Evolutionary conservation across 2,797 vertebrate genomes (phyloP).

Genomic region (Clarias pachynema): DNA sequence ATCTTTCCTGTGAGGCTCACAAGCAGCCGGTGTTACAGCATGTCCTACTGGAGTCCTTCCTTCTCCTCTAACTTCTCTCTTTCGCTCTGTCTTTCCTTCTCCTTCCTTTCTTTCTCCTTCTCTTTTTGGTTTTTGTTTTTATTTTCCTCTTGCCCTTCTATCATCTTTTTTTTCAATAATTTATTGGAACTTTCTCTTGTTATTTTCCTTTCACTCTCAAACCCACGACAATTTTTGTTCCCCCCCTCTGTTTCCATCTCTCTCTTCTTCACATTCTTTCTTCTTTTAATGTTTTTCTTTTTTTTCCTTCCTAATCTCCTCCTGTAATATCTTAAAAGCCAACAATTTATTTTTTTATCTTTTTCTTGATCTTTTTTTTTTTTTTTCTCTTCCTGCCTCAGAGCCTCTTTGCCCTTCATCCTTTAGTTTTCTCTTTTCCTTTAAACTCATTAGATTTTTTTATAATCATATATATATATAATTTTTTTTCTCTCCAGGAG

Average conservation of each 20-base stretch:
- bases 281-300: neutral
- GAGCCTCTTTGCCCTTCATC: neutral
- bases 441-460: neutral
- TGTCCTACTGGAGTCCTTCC: neutral
- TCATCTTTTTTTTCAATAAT: neutral
- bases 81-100: neutral
- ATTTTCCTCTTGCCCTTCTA: neutral
- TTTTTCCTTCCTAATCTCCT: neutral
- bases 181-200: neutral
- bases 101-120: neutral
- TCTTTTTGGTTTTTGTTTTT: neutral
- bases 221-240: neutral
- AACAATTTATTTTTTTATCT: neutral
- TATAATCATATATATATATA: too few relatives aligned
- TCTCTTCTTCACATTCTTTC: neutral
- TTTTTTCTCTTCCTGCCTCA: neutral
- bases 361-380: neutral
- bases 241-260: neutral
- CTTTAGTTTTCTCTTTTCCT: neutral
- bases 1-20: conserved; percentile 36
- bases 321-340: too few relatives aligned
- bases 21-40: neutral
- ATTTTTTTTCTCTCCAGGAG: conserved; percentile 74
- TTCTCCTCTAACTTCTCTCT: neutral
- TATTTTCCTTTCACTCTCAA: neutral